Evolutionary conservation across 2,888 invertebrate genomes (phyloP).

Genomic region (Polylopha cassiicola): DNA sequence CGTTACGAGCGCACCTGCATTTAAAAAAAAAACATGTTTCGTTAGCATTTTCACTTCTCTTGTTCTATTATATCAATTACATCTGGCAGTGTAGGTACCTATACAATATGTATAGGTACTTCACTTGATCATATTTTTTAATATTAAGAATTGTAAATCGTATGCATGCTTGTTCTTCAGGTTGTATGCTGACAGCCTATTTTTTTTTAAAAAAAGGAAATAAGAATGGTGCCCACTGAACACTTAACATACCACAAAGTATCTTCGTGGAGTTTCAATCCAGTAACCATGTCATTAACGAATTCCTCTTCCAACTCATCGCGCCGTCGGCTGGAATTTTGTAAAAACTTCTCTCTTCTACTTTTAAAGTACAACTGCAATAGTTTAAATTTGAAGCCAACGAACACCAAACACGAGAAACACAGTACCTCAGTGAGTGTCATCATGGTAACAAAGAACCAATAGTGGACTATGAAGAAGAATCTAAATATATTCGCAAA

Average conservation of each 20-base stretch:
- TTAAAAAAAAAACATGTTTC: conserved; percentile 1
- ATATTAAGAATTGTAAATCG: too few species aligned
- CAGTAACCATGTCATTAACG: conserved; percentile 39
- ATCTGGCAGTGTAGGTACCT: too few species aligned
- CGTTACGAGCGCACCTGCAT: conserved; percentile 47
- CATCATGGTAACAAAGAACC: conserved; percentile 45
- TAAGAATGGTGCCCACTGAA: too few species aligned
- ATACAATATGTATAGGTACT: too few species aligned
- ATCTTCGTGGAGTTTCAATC: conserved; percentile 47
- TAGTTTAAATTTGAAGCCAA: conserved; percentile 44
- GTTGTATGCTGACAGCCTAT: too few species aligned
- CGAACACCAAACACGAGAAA: conserved; percentile 38
- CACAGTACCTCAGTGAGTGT: conserved; percentile 39
- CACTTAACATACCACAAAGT: conserved; percentile 43
- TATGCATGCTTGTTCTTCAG: too few species aligned
- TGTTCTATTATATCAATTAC: too few species aligned
- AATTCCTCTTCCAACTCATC: conserved; percentile 32
- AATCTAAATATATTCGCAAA: conserved; percentile 37
- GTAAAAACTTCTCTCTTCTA: conserved; percentile 30
- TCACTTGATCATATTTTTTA: too few species aligned
- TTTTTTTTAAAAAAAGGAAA: too few species aligned
- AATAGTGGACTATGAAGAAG: conserved; percentile 47
- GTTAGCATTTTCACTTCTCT: too few species aligned
- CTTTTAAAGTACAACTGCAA: conserved; percentile 40
- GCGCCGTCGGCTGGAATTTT: conserved; percentile 26